A percentile compares a stretch with the other conserved stretches of the same genome.
Evolutionary conservation across 1,140 invertebrate genomes (phyloP).

Genomic region (Scaptomyza hsui): DNA sequence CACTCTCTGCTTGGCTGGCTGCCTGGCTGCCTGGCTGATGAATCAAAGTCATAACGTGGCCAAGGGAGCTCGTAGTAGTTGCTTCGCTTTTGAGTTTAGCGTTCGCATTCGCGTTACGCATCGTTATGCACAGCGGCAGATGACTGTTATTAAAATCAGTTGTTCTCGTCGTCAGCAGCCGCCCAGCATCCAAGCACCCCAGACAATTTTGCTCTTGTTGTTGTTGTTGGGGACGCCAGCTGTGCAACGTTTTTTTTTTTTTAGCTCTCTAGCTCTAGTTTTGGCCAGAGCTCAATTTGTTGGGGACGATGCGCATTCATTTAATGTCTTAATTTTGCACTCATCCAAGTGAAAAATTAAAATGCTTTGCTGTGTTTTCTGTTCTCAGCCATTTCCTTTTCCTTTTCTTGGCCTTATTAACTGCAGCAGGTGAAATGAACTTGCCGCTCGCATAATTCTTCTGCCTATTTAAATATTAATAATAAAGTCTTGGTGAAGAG

Average conservation of each 20-base stretch:
- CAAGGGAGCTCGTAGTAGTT: not conserved
- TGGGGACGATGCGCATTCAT: constrained; percentile 59
- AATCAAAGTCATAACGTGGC: constrained; percentile 81
- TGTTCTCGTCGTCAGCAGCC: constrained; percentile 57
- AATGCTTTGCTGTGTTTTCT: constrained; percentile 58
- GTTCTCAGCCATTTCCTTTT: constrained; percentile 45
- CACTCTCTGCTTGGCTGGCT: not conserved
- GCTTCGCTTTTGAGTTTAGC: constrained; percentile 7
- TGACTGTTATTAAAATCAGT: constrained; percentile 83
- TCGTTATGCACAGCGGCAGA: constrained; percentile 82
- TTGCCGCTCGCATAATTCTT: constrained; percentile 61
- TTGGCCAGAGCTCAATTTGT: constrained; percentile 16
- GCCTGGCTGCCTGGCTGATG: constrained; percentile 52
- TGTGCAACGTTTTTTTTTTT: constrained; percentile 31
- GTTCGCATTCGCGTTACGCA: constrained; percentile 69
- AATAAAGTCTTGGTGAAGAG: constrained; percentile 74
- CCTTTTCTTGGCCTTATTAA: constrained; percentile 61
- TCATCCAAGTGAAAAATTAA: constrained; percentile 83
- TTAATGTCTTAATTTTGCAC: constrained; percentile 83
- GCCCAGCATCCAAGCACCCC: constrained; percentile 2
- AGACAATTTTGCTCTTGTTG: constrained; percentile 25
- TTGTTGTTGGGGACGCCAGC: constrained; percentile 44
- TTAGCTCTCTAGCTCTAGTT: constrained; percentile 30
- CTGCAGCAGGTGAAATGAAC: constrained; percentile 69
- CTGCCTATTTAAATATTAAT: constrained; percentile 75